phyloP scores from a whole-genome alignment of 2,888 invertebrate species.

The Cheilosia impressa region DNA sequence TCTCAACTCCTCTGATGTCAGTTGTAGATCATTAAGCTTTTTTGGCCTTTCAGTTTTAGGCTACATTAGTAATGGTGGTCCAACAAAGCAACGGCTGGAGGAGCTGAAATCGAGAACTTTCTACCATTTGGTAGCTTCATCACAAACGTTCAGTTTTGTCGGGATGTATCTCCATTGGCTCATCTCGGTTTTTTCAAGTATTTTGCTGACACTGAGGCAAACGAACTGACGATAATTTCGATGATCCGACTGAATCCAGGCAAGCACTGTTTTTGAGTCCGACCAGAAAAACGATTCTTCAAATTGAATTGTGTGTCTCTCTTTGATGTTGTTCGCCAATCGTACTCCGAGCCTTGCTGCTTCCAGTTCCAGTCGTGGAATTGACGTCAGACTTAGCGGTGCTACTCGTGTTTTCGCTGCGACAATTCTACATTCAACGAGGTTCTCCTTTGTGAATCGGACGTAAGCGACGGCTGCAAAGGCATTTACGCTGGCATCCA shows the following conservation, averaged over 20 bases:
- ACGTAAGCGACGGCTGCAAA: conserved; percentile 76
- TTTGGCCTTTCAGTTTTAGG: background rate
- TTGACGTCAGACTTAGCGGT: conserved; percentile 73
- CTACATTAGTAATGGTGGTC: background rate
- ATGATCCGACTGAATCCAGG: conserved; percentile 75
- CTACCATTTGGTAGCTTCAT: background rate
- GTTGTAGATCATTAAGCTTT: too few species aligned
- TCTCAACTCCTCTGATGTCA: background rate
- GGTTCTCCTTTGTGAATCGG: conserved; percentile 21
- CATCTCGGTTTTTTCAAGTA: background rate
- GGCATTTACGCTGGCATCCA: conserved; percentile 45
- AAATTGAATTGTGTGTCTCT: conserved; percentile 43
- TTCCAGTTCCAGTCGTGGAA: conserved; percentile 76
- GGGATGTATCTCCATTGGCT: background rate
- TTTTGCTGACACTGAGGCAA: conserved; percentile 73
- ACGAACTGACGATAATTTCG: conserved; percentile 75
- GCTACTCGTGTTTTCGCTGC: background rate
- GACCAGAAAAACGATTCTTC: conserved; percentile 75
- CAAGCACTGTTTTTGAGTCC: conserved; percentile 77
- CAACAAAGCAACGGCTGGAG: background rate
- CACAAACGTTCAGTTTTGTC: background rate
- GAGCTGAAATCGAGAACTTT: background rate
- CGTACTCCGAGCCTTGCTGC: conserved; percentile 75
- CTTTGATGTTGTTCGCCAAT: conserved; percentile 49
- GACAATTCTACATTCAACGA: too few species aligned